Evolutionary conservation across 2,888 invertebrate species (phyloP).

Genomic region (Deilephila porcellus): DNA sequence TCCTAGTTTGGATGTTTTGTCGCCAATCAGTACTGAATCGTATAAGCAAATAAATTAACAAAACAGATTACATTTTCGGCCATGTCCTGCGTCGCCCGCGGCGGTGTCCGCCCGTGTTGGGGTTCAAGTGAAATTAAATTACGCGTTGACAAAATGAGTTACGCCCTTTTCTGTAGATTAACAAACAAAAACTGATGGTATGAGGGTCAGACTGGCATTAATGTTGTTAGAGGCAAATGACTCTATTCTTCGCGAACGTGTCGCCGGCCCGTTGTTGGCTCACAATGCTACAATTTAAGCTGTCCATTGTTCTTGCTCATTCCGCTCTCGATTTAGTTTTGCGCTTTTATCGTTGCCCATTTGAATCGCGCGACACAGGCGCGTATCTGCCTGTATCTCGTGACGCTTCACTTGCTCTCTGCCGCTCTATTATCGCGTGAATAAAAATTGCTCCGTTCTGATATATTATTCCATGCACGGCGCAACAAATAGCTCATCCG

Average conservation of each 20-base stretch:
- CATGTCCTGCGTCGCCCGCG: slow-evolving; percentile 67
- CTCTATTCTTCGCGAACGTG: slow-evolving; percentile 78
- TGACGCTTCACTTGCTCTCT: slow-evolving; percentile 51
- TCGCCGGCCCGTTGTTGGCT: slow-evolving; percentile 57
- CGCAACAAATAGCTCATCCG: slow-evolving; percentile 9
- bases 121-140: slow-evolving; percentile 82
- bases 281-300: slow-evolving; percentile 80
- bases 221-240: slow-evolving; percentile 82
- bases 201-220: slow-evolving; percentile 79
- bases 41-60: slow-evolving; percentile 71
- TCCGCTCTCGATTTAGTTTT: slow-evolving; percentile 73
- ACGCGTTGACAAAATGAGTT: slow-evolving; percentile 84
- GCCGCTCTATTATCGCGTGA: slow-evolving; percentile 22
- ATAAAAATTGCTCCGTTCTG: slow-evolving; percentile 19
- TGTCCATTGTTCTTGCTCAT: slow-evolving; percentile 77
- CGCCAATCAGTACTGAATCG: slow-evolving; percentile 52
- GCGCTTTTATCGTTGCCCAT: slow-evolving; percentile 75
- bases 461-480: slow-evolving; percentile 4
- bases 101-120: slow-evolving; percentile 56
- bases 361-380: slow-evolving; percentile 54
- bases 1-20: slow-evolving; percentile 43
- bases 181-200: slow-evolving; percentile 84
- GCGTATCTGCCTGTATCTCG: slow-evolving; percentile 48
- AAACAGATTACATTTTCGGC: slow-evolving; percentile 66
- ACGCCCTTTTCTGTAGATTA: slow-evolving; percentile 84